phyloP scores from a whole-genome alignment of 1,140 invertebrate species.

The Procambarus clarkii region DNA sequence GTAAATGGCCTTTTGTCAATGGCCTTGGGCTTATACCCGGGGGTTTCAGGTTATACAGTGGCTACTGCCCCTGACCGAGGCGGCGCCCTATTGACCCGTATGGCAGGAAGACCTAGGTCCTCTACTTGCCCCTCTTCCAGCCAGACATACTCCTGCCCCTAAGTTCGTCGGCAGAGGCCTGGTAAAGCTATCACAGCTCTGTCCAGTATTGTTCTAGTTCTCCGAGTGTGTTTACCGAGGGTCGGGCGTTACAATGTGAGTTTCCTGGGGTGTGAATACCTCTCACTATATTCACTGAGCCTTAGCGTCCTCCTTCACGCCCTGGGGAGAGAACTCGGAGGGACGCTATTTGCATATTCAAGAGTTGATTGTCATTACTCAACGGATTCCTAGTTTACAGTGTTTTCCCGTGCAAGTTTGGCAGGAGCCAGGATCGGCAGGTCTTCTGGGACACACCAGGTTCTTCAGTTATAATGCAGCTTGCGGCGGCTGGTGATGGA shows the following conservation, averaged over 20 bases:
- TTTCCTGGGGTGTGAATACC: slow-evolving; percentile 11
- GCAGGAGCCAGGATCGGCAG: neutral
- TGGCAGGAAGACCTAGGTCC: neutral
- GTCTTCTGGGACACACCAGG: neutral
- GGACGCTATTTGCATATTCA: slow-evolving; percentile 28
- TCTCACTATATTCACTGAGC: neutral
- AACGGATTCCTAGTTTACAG: slow-evolving; percentile 41
- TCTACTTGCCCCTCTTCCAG: neutral
- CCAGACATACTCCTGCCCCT: neutral
- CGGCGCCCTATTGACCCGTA: neutral
- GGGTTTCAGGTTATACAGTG: neutral
- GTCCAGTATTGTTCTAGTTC: slow-evolving; percentile 46
- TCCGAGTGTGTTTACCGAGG: slow-evolving; percentile 21
- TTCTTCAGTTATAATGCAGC: neutral
- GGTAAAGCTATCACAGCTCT: slow-evolving; percentile 42
- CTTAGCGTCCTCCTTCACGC: slow-evolving; percentile 2
- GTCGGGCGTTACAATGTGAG: neutral
- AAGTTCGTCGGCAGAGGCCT: slow-evolving; percentile 19
- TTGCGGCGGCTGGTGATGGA: neutral
- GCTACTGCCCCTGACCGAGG: neutral
- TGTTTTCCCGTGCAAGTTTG: slow-evolving; percentile 22
- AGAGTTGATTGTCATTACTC: slow-evolving; percentile 22
- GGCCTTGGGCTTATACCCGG: slow-evolving; percentile 22
- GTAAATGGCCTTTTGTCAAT: slow-evolving; percentile 55
- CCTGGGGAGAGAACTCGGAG: neutral